Conservation (phyloP, 2,797 vertebrate species). For the Carapus acus region DNA sequence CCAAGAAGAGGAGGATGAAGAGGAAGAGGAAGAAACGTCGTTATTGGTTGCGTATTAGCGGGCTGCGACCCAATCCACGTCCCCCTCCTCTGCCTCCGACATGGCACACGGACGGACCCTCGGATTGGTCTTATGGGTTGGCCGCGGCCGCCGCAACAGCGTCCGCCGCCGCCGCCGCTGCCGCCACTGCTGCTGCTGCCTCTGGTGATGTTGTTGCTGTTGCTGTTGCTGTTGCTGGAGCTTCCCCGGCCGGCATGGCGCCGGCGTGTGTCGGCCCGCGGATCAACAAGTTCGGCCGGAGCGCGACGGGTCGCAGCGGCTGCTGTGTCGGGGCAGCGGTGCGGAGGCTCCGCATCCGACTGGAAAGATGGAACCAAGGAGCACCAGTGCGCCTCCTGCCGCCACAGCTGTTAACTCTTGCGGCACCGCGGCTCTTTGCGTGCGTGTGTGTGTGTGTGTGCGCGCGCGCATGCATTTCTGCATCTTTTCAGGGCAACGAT, state of each 20-base stretch:
- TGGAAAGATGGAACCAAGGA: slow-evolving; percentile 50
- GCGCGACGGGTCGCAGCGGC: slow-evolving; percentile 45
- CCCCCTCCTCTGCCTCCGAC: slow-evolving; percentile 63
- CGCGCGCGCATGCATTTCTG: no score
- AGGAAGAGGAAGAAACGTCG: slow-evolving; percentile 42
- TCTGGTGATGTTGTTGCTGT: no score
- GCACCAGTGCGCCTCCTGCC: slow-evolving; percentile 29
- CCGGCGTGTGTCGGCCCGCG: slow-evolving; percentile 21
- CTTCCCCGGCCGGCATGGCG: slow-evolving; percentile 32
- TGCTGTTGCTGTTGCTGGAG: no score
- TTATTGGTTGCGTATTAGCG: slow-evolving; percentile 61
- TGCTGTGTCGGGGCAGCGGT: slow-evolving; percentile 62
- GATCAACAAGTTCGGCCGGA: slow-evolving; percentile 74
- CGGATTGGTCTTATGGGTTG: slow-evolving; percentile 36
- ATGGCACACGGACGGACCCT: slow-evolving; percentile 53
- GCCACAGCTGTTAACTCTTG: slow-evolving; percentile 58
- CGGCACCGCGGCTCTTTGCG: no score
- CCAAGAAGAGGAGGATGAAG: no score
- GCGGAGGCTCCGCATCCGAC: slow-evolving; percentile 56
- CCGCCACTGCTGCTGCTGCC: no score
- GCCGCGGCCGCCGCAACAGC: no score
- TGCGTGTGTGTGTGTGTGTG: no score
- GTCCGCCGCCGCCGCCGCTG: no score
- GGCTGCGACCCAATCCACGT: slow-evolving; percentile 60
- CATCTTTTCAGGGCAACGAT: no score